Evolutionary conservation across 2,113 vertebrate genomes (phyloP).

Genomic region (Grallaria varia): DNA sequence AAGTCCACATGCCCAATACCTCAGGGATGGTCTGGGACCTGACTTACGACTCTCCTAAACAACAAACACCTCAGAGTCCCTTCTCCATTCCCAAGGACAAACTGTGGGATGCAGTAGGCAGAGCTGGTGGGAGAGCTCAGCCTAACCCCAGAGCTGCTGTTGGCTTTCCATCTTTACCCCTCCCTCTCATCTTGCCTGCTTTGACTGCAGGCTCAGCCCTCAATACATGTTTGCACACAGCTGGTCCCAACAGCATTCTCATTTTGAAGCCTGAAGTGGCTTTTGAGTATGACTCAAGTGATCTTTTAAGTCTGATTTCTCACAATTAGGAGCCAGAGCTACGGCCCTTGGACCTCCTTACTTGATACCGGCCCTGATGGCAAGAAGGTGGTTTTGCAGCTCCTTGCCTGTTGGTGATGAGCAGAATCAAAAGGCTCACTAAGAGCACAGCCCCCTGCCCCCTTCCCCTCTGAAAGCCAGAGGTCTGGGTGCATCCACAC

Average conservation of each 20-base stretch:
- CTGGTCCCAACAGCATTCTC: not conserved
- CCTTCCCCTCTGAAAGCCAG: not conserved
- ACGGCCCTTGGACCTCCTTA: not conserved
- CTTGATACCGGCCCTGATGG: not conserved
- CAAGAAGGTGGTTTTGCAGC: not conserved
- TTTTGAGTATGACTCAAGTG: not conserved
- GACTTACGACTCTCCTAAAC: not conserved
- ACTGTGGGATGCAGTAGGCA: accelerated
- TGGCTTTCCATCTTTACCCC: not conserved
- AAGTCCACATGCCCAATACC: not conserved
- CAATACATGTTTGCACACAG: not conserved
- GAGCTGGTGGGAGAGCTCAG: not conserved
- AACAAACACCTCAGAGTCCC: not conserved
- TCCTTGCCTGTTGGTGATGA: not conserved
- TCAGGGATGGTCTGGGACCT: not conserved
- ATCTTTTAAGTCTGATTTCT: not conserved
- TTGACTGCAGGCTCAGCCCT: not conserved
- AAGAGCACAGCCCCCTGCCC: not conserved
- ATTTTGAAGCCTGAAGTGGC: not conserved
- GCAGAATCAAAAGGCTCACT: not conserved
- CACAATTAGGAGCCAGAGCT: not conserved
- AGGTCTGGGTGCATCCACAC: not conserved
- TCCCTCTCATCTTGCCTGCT: not conserved
- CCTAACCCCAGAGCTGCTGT: not conserved
- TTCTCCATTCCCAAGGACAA: not conserved